phyloP scores from a whole-genome alignment of 1,140 invertebrate species.

The Microplitis mediator region DNA sequence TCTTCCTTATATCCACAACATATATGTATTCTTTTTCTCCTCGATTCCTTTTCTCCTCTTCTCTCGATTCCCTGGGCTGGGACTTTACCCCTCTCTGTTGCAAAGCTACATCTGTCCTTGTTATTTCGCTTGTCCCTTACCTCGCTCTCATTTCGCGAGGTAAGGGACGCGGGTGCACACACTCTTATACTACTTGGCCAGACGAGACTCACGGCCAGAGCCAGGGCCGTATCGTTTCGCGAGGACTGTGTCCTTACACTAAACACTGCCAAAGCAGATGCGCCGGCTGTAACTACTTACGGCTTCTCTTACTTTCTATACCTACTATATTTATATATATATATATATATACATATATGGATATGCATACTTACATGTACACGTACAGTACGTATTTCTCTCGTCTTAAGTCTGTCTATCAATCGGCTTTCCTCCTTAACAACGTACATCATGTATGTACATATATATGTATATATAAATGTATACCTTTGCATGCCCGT shows the following conservation, averaged over 20 bases:
- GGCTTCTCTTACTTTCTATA: constrained; percentile 4
- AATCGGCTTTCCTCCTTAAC: background rate
- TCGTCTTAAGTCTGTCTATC: background rate
- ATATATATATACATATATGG: background rate
- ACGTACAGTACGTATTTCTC: too few relatives aligned
- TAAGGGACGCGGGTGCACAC: constrained; percentile 52
- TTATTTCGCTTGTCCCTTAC: constrained; percentile 63
- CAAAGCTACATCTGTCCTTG: constrained; percentile 53
- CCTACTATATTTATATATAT: background rate
- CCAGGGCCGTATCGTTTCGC: constrained; percentile 45
- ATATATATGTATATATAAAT: too few relatives aligned
- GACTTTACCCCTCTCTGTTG: constrained; percentile 46
- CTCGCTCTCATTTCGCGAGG: constrained; percentile 49
- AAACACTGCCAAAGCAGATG: background rate
- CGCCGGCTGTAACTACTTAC: constrained; percentile 20
- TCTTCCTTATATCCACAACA: constrained; percentile 10
- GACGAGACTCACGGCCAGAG: constrained; percentile 53
- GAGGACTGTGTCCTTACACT: background rate
- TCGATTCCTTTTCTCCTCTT: constrained; percentile 61
- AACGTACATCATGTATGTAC: too few relatives aligned
- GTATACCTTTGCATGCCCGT: background rate
- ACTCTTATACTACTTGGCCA: constrained; percentile 42
- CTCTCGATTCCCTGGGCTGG: constrained; percentile 58
- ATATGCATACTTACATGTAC: background rate
- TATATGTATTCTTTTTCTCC: constrained; percentile 56